Percentiles rank a stretch among this genome's conserved stretches.
phyloP scores from a whole-genome alignment of 2,797 vertebrate species.

The Jordanella pulchra region DNA sequence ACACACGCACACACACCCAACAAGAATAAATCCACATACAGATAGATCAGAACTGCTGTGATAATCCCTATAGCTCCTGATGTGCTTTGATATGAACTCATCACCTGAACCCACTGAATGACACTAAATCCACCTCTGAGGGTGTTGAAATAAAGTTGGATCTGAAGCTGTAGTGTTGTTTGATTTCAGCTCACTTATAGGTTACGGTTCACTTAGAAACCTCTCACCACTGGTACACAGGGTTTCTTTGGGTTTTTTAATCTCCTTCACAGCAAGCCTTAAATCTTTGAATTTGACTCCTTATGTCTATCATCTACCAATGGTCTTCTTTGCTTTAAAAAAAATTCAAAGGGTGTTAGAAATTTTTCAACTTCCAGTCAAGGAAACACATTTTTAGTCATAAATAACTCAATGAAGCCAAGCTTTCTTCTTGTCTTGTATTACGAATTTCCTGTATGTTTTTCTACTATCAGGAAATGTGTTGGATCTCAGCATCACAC shows the following conservation, averaged over 20 bases:
- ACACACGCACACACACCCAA: conserved; percentile 16
- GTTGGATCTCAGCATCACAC: conserved; percentile 6
- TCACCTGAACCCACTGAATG: conserved; percentile 13
- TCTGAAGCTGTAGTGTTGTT: background rate
- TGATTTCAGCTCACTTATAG: conserved; percentile 3
- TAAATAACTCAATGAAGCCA: background rate
- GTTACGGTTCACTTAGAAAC: background rate
- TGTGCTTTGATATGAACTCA: background rate
- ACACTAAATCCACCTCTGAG: background rate
- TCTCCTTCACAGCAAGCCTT: no score
- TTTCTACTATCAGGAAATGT: background rate
- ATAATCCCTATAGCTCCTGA: conserved; percentile 9
- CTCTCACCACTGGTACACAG: background rate
- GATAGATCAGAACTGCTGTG: background rate
- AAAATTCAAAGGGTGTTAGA: no score
- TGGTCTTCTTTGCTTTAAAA: no score
- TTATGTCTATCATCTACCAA: no score
- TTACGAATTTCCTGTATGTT: background rate
- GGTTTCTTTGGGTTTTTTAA: background rate
- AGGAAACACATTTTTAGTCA: background rate
- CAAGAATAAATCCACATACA: conserved; percentile 18
- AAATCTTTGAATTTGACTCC: no score
- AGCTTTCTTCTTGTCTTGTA: background rate
- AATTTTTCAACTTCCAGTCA: background rate
- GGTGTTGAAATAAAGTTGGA: background rate